Evolutionary conservation across 2,113 vertebrate genomes (phyloP), one percentile per base, ranked within the genome.

Genomic region (Hippocampus barbouri): DNA sequence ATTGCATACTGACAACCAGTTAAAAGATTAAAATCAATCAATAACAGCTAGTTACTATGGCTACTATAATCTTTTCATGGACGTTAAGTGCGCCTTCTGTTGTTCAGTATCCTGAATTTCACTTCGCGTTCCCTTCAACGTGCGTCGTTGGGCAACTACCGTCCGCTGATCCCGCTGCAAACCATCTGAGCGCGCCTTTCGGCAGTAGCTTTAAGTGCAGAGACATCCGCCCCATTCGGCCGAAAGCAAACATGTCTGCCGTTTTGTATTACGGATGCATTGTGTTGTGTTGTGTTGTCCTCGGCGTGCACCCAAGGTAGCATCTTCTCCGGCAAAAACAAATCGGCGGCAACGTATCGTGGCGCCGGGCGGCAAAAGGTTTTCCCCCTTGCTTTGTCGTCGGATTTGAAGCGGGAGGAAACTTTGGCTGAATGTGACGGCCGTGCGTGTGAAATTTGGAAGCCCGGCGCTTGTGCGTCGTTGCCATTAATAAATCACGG

Each of bases 401-500:
- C 6, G 18, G 14, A 40, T 40, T 63, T 38, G 2, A 30, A 60
- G 21, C 14, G 1, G 45, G 45, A 49, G 47, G 21, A 11, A 30
- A 60, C 57, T 34, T 34, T 18, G 4, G 1, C n/a, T 27, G 38
- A 64, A 64, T 43, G 62, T 43, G 38, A 41, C 20, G 6, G 21
- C 38, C 3, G 62, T 43, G 38, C 38, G 4, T 43, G 60, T 21
- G 60, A 34, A 11, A 38, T 16, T 21, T 40, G 21, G 10, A 10
- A 63, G 20, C 8, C 60, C 34, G 4, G 4, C 30, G 34, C 61
- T 63, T 21, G 27, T 64, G 60, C 30, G 69, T 41, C 61, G 21
- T 25, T 62, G 8, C 40, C 70, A 23, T 23, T 66, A 79, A 77
- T 69, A 74, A 75, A 77, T 77, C 70, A 72, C 57, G 75, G 20